A percentile compares a stretch with the other conserved stretches of the same genome.
Conservation (phyloP, 2,113 vertebrate genomes). For the Percopsis transmontana region DNA sequence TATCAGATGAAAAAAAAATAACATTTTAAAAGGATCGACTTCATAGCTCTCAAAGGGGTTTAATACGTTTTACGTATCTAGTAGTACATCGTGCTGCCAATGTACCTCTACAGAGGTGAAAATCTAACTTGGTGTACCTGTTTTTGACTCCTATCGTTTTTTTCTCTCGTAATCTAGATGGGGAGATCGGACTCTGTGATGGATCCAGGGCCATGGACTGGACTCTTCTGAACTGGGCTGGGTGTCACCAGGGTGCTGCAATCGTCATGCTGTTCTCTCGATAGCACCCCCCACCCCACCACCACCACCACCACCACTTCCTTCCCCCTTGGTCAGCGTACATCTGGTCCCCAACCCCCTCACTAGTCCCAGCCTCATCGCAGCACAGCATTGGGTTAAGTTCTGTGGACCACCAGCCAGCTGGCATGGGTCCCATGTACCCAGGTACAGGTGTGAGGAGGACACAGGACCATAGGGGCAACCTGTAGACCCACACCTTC, state of each 20-base stretch:
- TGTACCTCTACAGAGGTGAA: too few relatives aligned
- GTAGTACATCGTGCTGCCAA: too few relatives aligned
- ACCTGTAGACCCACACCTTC: conserved; percentile 72
- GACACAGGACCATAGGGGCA: conserved; percentile 73
- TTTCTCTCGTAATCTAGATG: conserved; percentile 73
- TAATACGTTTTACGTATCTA: too few relatives aligned
- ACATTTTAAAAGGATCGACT: too few relatives aligned
- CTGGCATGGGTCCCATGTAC: conserved; percentile 71
- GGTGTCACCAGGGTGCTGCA: background rate
- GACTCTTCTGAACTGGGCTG: conserved; percentile 1
- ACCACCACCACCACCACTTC: background rate
- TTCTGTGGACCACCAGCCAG: conserved; percentile 53
- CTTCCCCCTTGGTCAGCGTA: background rate
- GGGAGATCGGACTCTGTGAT: conserved; percentile 58
- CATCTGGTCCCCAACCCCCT: background rate
- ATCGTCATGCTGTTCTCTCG: conserved; percentile 62
- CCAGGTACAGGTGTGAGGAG: conserved; percentile 80
- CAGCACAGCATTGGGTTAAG: conserved; percentile 8
- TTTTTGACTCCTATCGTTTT: conserved; percentile 45
- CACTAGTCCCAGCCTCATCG: conserved; percentile 12
- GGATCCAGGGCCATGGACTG: conserved; percentile 13
- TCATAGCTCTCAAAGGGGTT: too few relatives aligned
- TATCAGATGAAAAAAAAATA: too few relatives aligned
- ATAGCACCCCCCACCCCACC: conserved; percentile 46
- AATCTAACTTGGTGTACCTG: too few relatives aligned